Base-by-base conservation (phyloP, 1,140 invertebrate species). In the Hesperophylax magnus region DNA sequence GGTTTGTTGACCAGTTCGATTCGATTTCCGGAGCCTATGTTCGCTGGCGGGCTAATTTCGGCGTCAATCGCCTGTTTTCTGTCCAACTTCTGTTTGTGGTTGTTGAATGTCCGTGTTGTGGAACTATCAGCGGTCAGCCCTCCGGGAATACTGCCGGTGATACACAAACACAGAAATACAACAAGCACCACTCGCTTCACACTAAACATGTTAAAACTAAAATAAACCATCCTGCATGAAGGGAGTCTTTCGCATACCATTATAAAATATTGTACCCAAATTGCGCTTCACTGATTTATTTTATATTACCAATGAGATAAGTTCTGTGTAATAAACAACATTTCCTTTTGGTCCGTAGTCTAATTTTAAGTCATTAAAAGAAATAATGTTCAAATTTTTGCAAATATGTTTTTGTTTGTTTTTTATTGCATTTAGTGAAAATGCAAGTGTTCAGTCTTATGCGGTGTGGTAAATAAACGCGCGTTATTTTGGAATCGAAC, bases 1-100 rank as follows among this genome's bases (percentile, higher is more conserved):
- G 53, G 78, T 47, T 58, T 72, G 3, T 79, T 54, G 65, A 58
- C 18, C 11, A 53, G 18, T 76, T 61, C 56, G 15, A 24, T 18
- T 20, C 31, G 18, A 24, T 75, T 54, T 27, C 20, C 15, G 14
- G n/a, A 54, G 20, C 31, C 54, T 1, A 8, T 20, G 18, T 20
- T 20, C 22, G 60, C 52, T 8, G 15, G 77, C 60, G 24, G 14
- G 27, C 52, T 60, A 47, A 76, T 76, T 76, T 60, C 72, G 56
- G 72, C 39, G 24, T 20, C 24, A 14, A 52, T 24, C 34, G 81
- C 39, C 53, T 53, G 53, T 56, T 52, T 72, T 39, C 18, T n/a
- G 71, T 53, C 75, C 14, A 39, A 34, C 18, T 77, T 56, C 47
- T n/a, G 69, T 31, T 34, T 52, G 54, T 24, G 22, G 24, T 75